Conservation (phyloP, 2,113 vertebrate species). For the Tychaedon coryphoeus region DNA sequence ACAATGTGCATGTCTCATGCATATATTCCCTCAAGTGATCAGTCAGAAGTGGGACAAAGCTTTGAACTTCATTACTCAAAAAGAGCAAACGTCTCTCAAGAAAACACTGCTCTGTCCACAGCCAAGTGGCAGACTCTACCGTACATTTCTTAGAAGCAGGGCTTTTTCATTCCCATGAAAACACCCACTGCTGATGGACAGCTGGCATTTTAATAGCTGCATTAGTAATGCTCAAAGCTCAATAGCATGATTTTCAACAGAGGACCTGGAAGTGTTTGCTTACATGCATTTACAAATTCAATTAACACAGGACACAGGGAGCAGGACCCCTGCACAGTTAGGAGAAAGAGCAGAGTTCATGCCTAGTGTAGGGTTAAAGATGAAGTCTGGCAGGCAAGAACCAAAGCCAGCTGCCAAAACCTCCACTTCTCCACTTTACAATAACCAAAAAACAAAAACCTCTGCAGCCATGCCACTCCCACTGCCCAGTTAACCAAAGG, state of each 20-base stretch:
- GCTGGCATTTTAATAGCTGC: neutral
- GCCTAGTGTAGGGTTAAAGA: neutral
- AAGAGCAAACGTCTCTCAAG: neutral
- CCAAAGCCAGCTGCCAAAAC: neutral
- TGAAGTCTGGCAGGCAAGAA: neutral
- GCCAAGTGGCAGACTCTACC: accelerated
- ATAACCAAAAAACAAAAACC: too few species aligned
- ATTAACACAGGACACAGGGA: accelerated
- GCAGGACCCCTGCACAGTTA: neutral
- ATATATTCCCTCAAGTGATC: neutral
- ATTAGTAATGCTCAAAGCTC: neutral
- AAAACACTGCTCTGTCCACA: accelerated
- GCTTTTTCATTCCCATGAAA: neutral
- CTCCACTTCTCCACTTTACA: neutral
- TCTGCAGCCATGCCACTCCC: neutral
- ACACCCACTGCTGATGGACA: neutral
- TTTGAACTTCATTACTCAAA: neutral
- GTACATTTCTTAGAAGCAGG: neutral
- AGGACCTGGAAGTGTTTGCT: neutral
- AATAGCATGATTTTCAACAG: neutral
- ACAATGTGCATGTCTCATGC: accelerated
- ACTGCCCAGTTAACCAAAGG: accelerated
- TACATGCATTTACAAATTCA: neutral
- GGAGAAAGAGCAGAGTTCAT: neutral
- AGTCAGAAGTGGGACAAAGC: neutral